phyloP scores from a whole-genome alignment of 2,888 invertebrate species.

The Arenicola marina region DNA sequence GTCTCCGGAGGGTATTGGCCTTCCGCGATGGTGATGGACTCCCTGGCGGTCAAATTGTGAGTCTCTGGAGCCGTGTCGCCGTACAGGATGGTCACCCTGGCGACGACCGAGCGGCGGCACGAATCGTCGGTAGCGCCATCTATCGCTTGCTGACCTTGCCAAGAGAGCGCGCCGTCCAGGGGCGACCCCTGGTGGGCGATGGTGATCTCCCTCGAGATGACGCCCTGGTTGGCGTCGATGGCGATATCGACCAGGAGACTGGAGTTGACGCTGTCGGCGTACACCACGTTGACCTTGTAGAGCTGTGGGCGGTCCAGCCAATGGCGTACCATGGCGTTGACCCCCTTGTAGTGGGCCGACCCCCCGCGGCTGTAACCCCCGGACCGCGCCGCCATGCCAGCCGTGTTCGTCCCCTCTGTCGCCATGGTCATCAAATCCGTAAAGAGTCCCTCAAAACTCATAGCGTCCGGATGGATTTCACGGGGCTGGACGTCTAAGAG shows the following conservation, averaged over 20 bases:
- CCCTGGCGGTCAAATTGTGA: background rate
- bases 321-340: background rate
- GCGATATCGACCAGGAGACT: background rate
- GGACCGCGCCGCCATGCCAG: background rate
- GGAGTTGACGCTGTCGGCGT: background rate
- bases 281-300: background rate
- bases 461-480: background rate
- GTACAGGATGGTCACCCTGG: too few relatives aligned
- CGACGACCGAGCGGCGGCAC: too few relatives aligned
- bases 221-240: background rate
- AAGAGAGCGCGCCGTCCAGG: background rate
- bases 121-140: too few relatives aligned
- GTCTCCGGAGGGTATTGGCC: conserved; percentile 3
- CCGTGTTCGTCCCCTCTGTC: background rate
- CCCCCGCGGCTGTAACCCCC: background rate
- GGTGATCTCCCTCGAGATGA: background rate
- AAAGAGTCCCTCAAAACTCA: conserved; percentile 8
- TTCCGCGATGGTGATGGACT: background rate
- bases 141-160: background rate
- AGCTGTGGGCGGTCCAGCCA: background rate
- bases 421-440: background rate
- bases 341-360: background rate
- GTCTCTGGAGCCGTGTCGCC: too few relatives aligned
- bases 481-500: background rate
- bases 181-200: background rate